Base-by-base conservation (phyloP, 2,797 vertebrate species). In the Rhadinocentrus ornatus region DNA sequence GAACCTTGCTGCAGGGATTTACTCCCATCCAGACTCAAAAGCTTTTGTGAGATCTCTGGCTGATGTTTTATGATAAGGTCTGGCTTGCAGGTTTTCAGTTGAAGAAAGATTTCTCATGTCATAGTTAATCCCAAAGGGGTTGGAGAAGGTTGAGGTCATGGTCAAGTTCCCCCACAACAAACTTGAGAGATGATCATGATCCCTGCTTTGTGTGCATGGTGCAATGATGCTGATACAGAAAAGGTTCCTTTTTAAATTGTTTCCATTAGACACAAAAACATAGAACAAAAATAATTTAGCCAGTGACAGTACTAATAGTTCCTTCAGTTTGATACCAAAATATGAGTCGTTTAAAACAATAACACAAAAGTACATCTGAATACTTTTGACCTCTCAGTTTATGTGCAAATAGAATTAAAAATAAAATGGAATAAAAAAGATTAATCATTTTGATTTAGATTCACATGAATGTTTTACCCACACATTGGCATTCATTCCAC, bases 401-500 rank as follows among this genome's bases (percentile, higher is more conserved):
- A 37, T 13, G 35, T 37, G 35, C 12, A 37, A 37, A 37, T 37
- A 37, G 13, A 12, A 37, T 37, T 13, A 11, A 3, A 11, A 37
- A 34, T 4, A 34, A 34, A 34, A 2, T 37, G 35, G 3, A 37
- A 12, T 37, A 37, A 37, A 37, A 37, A 37, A 37, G 35, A 37
- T 37, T 3, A 37, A 2, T 37, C n/a, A 12, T 37, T 37, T 12
- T 37, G 35, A 37, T 37, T 37, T 15, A 37, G 12, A 37, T 37
- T 37, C 11, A 12, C 3, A 13, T 37, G 12, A 62, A 58, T 66
- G 41, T 84, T 79, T 85, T 71, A 58, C 46, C 61, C 59, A 44
- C 61, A 44, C 61, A 27, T 46, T 80, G 78, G 69, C 65, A 72
- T 83, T 71, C 78, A 20, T 70, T 78, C 73, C 35, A 26, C 6